Evolutionary conservation across 2,888 invertebrate genomes (phyloP).

Genomic region (Hypselothyrea guttata): DNA sequence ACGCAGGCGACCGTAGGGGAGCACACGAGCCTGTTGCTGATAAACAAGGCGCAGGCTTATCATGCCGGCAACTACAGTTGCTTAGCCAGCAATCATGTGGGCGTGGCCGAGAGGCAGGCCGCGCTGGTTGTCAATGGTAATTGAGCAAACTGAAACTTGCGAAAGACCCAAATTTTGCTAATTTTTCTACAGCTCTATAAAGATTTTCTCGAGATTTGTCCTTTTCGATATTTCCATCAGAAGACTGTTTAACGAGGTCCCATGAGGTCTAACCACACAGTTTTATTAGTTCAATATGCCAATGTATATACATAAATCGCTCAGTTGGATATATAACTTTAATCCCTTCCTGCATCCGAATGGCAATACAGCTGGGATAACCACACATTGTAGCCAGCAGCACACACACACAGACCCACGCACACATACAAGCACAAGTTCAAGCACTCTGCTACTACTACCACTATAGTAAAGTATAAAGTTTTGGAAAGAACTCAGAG

Average conservation of each 20-base stretch:
- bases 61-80: conserved; percentile 86
- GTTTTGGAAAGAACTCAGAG: conserved; percentile 40
- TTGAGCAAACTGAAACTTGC: conserved; percentile 7
- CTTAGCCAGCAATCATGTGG: conserved; percentile 84
- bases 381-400: conserved; percentile 46
- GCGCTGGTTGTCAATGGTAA: conserved; percentile 85
- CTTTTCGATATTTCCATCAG: conserved; percentile 23
- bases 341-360: conserved; percentile 29
- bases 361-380: conserved; percentile 40
- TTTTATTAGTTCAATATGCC: conserved; percentile 14
- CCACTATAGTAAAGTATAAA: not conserved
- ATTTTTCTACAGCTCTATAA: conserved; percentile 36
- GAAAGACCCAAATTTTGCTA: not conserved
- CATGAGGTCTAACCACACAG: conserved; percentile 38
- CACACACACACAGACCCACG: conserved; percentile 51
- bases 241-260: conserved; percentile 40
- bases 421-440: conserved; percentile 23
- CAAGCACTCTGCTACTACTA: conserved; percentile 19
- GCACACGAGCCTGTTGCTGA: conserved; percentile 84
- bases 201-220: conserved; percentile 48
- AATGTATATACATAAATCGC: conserved; percentile 33
- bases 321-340: conserved; percentile 28
- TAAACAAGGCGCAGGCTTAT: conserved; percentile 85
- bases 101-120: conserved; percentile 83
- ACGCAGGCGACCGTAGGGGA: conserved; percentile 79